Evolutionary conservation across 2,888 invertebrate species (phyloP), one percentile per base, ranked within the genome.

Genomic region (Sarcophaga rosellei): DNA sequence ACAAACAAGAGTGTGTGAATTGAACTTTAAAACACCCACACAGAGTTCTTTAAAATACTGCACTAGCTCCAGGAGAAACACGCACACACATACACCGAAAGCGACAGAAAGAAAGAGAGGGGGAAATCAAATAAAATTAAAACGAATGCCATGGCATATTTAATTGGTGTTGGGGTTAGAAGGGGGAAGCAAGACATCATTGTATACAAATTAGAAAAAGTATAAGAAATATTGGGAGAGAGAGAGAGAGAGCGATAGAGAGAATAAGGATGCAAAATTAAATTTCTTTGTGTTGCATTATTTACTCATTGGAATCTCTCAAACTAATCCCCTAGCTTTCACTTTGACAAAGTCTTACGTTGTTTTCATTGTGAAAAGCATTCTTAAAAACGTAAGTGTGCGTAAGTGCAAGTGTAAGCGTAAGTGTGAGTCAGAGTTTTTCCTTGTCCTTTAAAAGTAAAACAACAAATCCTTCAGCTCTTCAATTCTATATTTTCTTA

Each of bases 281-380:
- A 91, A 91, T 91, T 91, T 91, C 90, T 91, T 91, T 88, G 89
- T 88, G 53, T 17, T 90, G 90, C 89, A 90, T 90, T 91, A 91
- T 90, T 91, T 90, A 90, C 90, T 91, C 88, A 86, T 81, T 87
- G 89, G 89, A 90, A 90, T 92, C 89, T 92, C 89, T 90, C 86
- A 73, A 86, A 85, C 53, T 88, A 90, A 90, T 90, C 88, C 86
- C 89, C 79, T 85, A 83, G 88, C 84, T 85, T 87, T 83, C 79
- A 70, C 81, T 87, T 88, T 88, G 88, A 87, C 88, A 87, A 87
- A 86, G 84, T 85, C 72, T 47, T 78, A 0, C 53, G 75, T 44
- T 69, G 79, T 44, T 23, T 85, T 35, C 3, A 2, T 53, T 17
- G 61, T 4, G 53, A 53, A 17, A 53, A 17, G 8, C 8, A 35